Conservation (phyloP, 2,888 invertebrate genomes). For the Dryococelus australis region DNA sequence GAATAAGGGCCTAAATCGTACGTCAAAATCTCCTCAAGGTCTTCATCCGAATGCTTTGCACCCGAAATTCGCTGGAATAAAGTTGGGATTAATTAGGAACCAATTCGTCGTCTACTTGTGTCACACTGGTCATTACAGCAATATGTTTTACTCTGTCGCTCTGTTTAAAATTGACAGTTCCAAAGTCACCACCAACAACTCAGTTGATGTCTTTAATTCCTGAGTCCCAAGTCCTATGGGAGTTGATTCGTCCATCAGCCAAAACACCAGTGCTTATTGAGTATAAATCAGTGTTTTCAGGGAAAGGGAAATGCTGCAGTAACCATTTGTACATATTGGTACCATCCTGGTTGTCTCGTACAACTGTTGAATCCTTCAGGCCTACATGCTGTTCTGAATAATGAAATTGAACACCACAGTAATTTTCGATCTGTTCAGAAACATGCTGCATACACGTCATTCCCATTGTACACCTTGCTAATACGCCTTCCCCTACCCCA, state of each 20-base stretch:
- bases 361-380: too few relatives aligned
- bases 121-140: background rate
- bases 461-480: background rate
- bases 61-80: background rate
- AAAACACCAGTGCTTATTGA: background rate
- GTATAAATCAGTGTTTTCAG: background rate
- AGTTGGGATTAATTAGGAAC: background rate
- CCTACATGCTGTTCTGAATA: slow-evolving; percentile 32
- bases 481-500: background rate
- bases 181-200: background rate
- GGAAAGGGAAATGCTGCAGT: slow-evolving; percentile 5
- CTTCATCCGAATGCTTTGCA: background rate
- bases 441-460: background rate
- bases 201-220: background rate
- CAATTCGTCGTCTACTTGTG: background rate
- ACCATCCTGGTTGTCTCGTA: too few relatives aligned
- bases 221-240: background rate
- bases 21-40: too few relatives aligned
- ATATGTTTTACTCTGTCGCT: background rate
- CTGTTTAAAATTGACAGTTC: background rate
- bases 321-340: too few relatives aligned
- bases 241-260: background rate
- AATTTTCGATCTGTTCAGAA: slow-evolving; percentile 20
- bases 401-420: background rate
- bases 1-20: too few relatives aligned